Evolutionary conservation across 2,797 vertebrate species (phyloP).

Genomic region (Anguilla pacifica): DNA sequence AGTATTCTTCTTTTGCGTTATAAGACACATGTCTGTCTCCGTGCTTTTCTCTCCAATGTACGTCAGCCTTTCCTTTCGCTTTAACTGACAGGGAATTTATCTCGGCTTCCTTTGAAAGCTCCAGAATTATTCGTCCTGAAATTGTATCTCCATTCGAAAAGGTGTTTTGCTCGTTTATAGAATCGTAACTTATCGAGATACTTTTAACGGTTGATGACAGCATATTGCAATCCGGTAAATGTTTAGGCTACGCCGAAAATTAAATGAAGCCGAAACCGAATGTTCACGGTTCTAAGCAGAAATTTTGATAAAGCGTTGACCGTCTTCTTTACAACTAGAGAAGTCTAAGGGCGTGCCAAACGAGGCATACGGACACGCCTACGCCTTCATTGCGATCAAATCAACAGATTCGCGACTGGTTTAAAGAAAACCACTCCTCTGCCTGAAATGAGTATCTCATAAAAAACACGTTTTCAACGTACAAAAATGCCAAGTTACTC

Average conservation of each 20-base stretch:
- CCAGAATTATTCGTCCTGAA: slow-evolving; percentile 62
- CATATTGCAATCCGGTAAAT: neutral
- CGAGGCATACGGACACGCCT: neutral
- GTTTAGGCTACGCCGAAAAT: neutral
- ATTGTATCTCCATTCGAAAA: slow-evolving; percentile 68
- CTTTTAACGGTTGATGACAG: slow-evolving; percentile 41
- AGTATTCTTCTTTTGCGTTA: slow-evolving; percentile 63
- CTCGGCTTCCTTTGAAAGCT: slow-evolving; percentile 54
- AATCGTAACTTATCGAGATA: slow-evolving; percentile 65
- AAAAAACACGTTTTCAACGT: too few species aligned
- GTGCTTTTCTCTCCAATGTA: slow-evolving; percentile 57
- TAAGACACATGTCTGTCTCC: slow-evolving; percentile 30
- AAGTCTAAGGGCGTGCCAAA: neutral
- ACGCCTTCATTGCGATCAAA: neutral
- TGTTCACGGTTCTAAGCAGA: neutral
- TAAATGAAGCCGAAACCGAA: neutral
- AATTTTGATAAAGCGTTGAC: neutral
- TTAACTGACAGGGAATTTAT: slow-evolving; percentile 55
- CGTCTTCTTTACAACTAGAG: neutral
- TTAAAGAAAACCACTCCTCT: too few species aligned
- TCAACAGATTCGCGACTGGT: too few species aligned
- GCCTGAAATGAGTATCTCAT: too few species aligned
- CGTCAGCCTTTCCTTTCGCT: slow-evolving; percentile 57
- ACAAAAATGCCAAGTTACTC: too few species aligned
- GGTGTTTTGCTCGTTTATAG: slow-evolving; percentile 61